Base-by-base conservation (phyloP, 2,888 invertebrate genomes). In the Malacosoma neustria region DNA sequence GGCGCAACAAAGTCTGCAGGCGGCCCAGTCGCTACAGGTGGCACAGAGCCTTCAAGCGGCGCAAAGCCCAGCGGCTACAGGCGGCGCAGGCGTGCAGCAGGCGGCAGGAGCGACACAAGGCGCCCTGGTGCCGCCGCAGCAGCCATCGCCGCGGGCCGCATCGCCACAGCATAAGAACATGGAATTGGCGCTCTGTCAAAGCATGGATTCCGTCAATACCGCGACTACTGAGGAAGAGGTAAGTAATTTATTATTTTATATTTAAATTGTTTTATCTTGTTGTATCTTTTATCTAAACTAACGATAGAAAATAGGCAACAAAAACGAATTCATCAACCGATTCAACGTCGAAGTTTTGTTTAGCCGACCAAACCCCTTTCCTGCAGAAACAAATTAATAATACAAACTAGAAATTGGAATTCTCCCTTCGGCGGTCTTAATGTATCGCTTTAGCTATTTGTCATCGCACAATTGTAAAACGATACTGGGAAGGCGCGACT, bases 221-320 rank as follows among this genome's bases (percentile, higher is more conserved):
- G 92, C 93, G 72, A 94, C 95, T 76, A 94, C 96, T 77, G 97
- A 98, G 89, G 98, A 97, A 90, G 98, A 97, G 97, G 98, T 97
- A 68, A 89, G 93, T 51, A 4, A n/a, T 5, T 11, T 37, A 31
- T 14, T 35, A 13, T 14, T 39, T 33, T 9, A 33, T 35, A 32
- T 33, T 32, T 12, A 30, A 30, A 29, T 11, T 13, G 30, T 7
- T 40, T 6, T 14, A 14, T 33, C 35, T 30, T 34, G n/a, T n/a
- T n/a, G n/a, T n/a, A n/a, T n/a, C n/a, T n/a, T n/a, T n/a, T n/a
- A n/a, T n/a, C n/a, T n/a, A n/a, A n/a, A n/a, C n/a, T n/a, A n/a
- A n/a, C n/a, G n/a, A n/a, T n/a, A n/a, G n/a, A n/a, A n/a, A n/a
- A n/a, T n/a, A n/a, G n/a, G n/a, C n/a, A n/a, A n/a, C n/a, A n/a